Evolutionary conservation across 2,888 invertebrate species (phyloP), one percentile per base, ranked within the genome.

Genomic region (Cactoblastis cactorum): DNA sequence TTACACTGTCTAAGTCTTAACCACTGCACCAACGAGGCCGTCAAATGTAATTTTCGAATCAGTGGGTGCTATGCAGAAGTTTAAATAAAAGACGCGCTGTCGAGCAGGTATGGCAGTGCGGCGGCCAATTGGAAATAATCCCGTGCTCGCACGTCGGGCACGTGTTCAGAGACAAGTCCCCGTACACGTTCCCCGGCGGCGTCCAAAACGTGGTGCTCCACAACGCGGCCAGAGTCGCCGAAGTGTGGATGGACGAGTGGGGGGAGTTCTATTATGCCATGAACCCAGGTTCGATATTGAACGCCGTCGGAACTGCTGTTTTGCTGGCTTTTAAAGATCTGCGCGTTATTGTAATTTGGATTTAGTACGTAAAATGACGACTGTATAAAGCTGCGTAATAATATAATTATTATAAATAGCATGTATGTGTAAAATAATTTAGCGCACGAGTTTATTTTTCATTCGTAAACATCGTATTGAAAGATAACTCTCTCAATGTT

Each of bases 211-310:
- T 99, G 77, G 98, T 99, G 73, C 95, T 98, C 71, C 97, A 98
- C 91, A 99, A 99, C 91, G 97, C 98, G 67, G 97, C 98, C 71
- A 93, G 99, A 73, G 98, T 98, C 71, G 99, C 98, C 71, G 97
- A 98, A 88, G 99, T 99, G 74, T 99, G 99, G 99, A 96, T 99
- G 95, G 99, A 99, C 93, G 98, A 99, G 89, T 99, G 98, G 96
- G 95, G 97, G 88, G 97, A 97, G 91, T 98, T 98, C 94, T 98
- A 97, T 94, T 98, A 97, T 94, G 96, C 97, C 90, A 97, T 98
- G 96, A 98, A 97, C 91, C 96, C 97, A 96, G 97, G 97, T 97
- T 95, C 92, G 91, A 80, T 33, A 22, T 19, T 19, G 33, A 15
- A 39, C 33, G 32, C 12, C 15, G 12, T 6, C 33, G 39, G 28